Evolutionary conservation across 2,113 vertebrate genomes (phyloP).

Genomic region (Plectropomus leopardus): DNA sequence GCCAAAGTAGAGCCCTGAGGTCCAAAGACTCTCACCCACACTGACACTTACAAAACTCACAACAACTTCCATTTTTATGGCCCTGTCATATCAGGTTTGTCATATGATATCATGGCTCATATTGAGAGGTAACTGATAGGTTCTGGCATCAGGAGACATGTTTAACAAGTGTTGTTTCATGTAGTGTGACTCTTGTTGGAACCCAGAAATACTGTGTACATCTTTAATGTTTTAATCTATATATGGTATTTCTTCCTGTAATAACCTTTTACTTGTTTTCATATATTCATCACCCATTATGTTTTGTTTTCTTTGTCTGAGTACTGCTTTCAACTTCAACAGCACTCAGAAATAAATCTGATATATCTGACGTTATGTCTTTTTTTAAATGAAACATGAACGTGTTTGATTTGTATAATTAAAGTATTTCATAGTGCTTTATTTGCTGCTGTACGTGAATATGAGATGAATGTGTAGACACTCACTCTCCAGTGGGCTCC

Average conservation of each 20-base stretch:
- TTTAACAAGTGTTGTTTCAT: background rate
- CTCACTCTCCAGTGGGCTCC: constrained; percentile 99
- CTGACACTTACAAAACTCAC: background rate
- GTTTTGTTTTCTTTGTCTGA: too few species aligned
- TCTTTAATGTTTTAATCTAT: background rate
- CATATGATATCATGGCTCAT: background rate
- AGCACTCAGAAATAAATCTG: background rate
- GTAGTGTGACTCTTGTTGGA: too few species aligned
- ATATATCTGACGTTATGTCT: background rate
- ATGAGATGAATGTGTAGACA: constrained; percentile 45
- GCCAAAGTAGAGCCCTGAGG: background rate
- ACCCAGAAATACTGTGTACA: background rate
- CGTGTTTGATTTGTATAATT: too few species aligned
- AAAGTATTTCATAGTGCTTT: background rate
- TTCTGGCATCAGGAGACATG: background rate
- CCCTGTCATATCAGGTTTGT: background rate
- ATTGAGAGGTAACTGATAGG: background rate
- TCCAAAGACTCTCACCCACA: background rate
- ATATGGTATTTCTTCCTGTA: background rate
- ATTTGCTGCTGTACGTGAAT: background rate
- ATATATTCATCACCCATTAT: too few species aligned
- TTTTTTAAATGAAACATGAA: background rate
- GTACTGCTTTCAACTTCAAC: too few species aligned
- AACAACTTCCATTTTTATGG: background rate
- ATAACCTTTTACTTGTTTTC: too few species aligned